Conservation (phyloP, 23 tunicate genomes). For the Clavelina lepadiformis region DNA sequence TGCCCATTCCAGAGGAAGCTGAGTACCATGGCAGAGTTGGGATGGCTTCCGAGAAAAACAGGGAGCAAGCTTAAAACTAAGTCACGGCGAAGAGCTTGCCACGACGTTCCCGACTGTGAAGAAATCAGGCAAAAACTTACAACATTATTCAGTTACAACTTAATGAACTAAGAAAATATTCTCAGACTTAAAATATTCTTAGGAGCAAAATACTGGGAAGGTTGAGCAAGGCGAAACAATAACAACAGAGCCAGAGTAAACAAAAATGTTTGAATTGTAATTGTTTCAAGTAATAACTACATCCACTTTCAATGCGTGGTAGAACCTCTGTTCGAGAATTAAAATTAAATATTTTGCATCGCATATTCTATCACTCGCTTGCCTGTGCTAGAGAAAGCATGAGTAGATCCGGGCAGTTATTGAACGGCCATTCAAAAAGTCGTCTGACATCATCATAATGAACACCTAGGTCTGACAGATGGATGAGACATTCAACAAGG, state of each 20-base stretch:
- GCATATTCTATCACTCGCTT: too few relatives aligned
- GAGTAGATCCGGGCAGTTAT: conserved; percentile 82
- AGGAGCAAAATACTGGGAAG: too few relatives aligned
- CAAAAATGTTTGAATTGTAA: too few relatives aligned
- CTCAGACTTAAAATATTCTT: too few relatives aligned
- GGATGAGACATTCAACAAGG: conserved; percentile 61
- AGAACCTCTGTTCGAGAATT: not conserved
- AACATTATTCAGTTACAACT: too few relatives aligned
- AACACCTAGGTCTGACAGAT: conserved; percentile 46
- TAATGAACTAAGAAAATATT: too few relatives aligned
- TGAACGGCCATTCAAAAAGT: conserved; percentile 43
- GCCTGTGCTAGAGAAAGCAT: conserved; percentile 72
- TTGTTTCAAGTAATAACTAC: too few relatives aligned
- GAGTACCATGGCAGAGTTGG: conserved; percentile 77
- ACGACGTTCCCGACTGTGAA: conserved; percentile 34
- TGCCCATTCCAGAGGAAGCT: conserved; percentile 74
- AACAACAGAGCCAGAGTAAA: too few relatives aligned
- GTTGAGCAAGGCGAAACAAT: too few relatives aligned
- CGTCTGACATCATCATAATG: conserved; percentile 46
- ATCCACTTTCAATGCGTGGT: too few relatives aligned
- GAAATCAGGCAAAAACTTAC: too few relatives aligned
- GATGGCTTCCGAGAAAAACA: conserved; percentile 74
- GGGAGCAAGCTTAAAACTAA: conserved; percentile 44
- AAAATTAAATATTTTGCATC: not conserved
- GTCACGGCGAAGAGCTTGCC: conserved; percentile 41